Conservation (phyloP, 2,888 invertebrate genomes). For the Aspidapion aeneum region DNA sequence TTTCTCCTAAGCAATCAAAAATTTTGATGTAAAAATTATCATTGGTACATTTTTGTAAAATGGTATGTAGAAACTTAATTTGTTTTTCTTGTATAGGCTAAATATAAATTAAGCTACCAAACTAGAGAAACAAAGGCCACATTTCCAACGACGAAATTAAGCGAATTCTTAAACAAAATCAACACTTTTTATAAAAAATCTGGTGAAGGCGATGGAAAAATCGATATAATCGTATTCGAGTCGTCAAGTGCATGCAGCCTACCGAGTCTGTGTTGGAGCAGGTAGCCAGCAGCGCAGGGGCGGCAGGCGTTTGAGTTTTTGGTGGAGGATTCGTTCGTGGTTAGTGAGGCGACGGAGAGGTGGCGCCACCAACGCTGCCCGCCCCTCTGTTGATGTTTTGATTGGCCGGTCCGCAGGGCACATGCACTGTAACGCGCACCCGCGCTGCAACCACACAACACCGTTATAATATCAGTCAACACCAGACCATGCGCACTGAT, state of each 20-base stretch:
- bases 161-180: neutral
- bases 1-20: no score
- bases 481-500: conserved; percentile 12
- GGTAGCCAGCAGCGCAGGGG: conserved; percentile 44
- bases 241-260: conserved; percentile 44
- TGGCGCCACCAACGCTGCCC: no score
- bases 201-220: neutral
- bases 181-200: neutral
- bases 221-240: no score
- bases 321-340: neutral
- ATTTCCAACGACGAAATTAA: neutral
- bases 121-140: conserved; percentile 1
- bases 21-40: no score
- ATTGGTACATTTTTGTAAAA: no score
- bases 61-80: no score
- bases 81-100: no score
- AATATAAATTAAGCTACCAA: no score
- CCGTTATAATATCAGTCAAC: conserved; percentile 41
- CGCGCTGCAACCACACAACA: conserved; percentile 76
- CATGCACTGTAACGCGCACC: conserved; percentile 89
- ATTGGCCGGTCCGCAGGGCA: conserved; percentile 56
- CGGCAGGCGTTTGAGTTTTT: conserved; percentile 8
- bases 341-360: no score
- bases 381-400: conserved; percentile 36
- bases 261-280: conserved; percentile 45